Percentiles rank a stretch among this genome's conserved stretches.
These are phyloP conservation scores for Pocillopora grandis DNA, from an alignment of 92 coral and sea anemone genomes.

Conservation along the genomic window DNA sequence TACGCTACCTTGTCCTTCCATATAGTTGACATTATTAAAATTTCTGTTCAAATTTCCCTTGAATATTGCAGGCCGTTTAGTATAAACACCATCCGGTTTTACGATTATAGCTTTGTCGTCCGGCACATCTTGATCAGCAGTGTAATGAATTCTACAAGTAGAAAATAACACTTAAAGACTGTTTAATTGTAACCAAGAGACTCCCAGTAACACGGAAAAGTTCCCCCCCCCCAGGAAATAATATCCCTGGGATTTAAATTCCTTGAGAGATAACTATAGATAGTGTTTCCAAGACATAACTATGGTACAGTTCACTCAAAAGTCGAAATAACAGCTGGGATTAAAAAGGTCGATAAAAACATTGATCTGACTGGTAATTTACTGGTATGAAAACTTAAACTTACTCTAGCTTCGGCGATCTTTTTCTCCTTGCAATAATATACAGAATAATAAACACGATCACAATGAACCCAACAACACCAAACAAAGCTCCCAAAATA, in stretches of 20 bases:
- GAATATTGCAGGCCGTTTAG: constrained; percentile 35
- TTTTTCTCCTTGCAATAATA: constrained; percentile 42
- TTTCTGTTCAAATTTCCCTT: constrained; percentile 55
- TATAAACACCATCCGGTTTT: constrained; percentile 7
- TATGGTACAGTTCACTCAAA: too few relatives aligned
- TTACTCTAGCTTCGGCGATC: constrained; percentile 71
- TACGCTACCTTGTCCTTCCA: constrained; percentile 26
- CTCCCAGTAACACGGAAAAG: too few relatives aligned
- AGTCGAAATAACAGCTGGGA: too few relatives aligned
- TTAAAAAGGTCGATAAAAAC: too few relatives aligned
- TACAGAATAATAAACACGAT: constrained; percentile 4
- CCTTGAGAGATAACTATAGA: too few relatives aligned
- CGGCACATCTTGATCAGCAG: constrained; percentile 43
- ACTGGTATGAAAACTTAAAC: constrained; percentile 9
- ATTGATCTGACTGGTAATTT: background rate
- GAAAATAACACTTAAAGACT: background rate
- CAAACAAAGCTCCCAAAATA: constrained; percentile 62
- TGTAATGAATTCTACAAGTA: constrained; percentile 55
- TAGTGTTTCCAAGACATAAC: too few relatives aligned
- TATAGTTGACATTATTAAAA: constrained; percentile 60
- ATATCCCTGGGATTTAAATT: too few relatives aligned
- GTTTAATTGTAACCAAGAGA: too few relatives aligned
- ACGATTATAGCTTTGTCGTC: constrained; percentile 43
- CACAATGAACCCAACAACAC: constrained; percentile 22
- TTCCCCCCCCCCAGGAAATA: too few relatives aligned